Evolutionary conservation across 2,888 invertebrate species (phyloP).

Genomic region (Seladonia tumulorum): DNA sequence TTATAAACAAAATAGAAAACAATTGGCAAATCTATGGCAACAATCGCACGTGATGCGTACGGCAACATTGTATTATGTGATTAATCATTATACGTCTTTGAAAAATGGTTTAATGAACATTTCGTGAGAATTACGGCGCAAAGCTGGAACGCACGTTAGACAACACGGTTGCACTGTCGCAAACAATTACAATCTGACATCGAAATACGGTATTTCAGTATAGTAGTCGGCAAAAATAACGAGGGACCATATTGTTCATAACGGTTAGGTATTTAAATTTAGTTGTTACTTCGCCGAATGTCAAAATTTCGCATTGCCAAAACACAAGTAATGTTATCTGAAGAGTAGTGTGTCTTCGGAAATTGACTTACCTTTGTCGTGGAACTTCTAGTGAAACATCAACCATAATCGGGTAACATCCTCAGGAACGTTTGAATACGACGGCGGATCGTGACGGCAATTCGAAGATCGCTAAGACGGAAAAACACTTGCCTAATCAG

Average conservation of each 20-base stretch:
- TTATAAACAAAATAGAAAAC: background rate
- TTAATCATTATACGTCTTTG: too few relatives aligned
- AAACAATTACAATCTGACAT: slow-evolving; percentile 25
- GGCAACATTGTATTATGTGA: background rate
- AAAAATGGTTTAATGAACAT: background rate
- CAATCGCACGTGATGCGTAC: background rate
- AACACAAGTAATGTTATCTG: slow-evolving; percentile 12
- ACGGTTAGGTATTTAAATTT: background rate
- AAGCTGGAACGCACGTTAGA: background rate
- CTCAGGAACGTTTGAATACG: background rate
- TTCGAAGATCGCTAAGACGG: background rate
- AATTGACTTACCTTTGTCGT: slow-evolving; percentile 39
- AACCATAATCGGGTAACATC: slow-evolving; percentile 40
- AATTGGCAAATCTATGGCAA: background rate
- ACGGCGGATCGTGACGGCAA: background rate
- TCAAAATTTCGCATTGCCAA: background rate
- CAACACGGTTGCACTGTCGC: background rate
- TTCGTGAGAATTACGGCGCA: background rate
- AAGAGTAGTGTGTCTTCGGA: background rate
- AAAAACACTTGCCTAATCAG: background rate
- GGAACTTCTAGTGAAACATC: slow-evolving; percentile 11
- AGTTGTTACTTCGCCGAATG: background rate
- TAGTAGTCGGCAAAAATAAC: background rate
- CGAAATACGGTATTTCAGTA: background rate
- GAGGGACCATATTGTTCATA: background rate